phyloP scores from a whole-genome alignment of 2,797 vertebrate species.

The Bovichtus variegatus region DNA sequence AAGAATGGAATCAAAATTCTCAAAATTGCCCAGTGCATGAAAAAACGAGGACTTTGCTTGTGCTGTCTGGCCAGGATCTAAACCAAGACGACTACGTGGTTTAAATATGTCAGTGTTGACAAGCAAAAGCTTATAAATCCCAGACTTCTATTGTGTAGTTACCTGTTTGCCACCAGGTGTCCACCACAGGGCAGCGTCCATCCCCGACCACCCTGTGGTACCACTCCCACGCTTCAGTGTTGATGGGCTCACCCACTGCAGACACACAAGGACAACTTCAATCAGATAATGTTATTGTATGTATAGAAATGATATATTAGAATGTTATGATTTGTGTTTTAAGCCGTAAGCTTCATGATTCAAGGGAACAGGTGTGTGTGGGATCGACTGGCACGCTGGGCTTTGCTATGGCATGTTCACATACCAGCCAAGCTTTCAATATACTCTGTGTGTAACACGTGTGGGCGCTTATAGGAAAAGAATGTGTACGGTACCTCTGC shows the following conservation, averaged over 20 bases:
- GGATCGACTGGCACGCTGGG: neutral
- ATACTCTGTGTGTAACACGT: neutral
- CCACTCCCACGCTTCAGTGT: slow-evolving; percentile 97
- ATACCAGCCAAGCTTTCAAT: neutral
- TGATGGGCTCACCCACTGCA: slow-evolving; percentile 97
- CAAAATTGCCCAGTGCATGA: too few species aligned
- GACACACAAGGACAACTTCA: slow-evolving; percentile 21
- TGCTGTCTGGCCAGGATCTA: too few species aligned
- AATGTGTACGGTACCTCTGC: neutral
- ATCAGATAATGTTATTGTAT: too few species aligned
- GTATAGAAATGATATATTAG: too few species aligned
- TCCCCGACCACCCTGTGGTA: slow-evolving; percentile 93
- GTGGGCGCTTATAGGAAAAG: slow-evolving; percentile 17
- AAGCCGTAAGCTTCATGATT: neutral
- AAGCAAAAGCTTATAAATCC: neutral
- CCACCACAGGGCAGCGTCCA: slow-evolving; percentile 90
- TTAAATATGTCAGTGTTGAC: neutral
- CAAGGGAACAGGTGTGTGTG: slow-evolving; percentile 3
- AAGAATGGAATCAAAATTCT: too few species aligned
- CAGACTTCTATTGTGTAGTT: slow-evolving; percentile 54
- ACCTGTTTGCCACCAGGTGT: slow-evolving; percentile 99
- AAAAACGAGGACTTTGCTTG: too few species aligned
- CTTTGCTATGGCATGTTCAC: slow-evolving; percentile 4
- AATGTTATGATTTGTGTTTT: neutral
- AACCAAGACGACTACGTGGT: too few species aligned